Percentiles rank a stretch among this genome's conserved stretches.
Evolutionary conservation across 1,140 invertebrate species (phyloP).

Genomic region (Battus philenor): DNA sequence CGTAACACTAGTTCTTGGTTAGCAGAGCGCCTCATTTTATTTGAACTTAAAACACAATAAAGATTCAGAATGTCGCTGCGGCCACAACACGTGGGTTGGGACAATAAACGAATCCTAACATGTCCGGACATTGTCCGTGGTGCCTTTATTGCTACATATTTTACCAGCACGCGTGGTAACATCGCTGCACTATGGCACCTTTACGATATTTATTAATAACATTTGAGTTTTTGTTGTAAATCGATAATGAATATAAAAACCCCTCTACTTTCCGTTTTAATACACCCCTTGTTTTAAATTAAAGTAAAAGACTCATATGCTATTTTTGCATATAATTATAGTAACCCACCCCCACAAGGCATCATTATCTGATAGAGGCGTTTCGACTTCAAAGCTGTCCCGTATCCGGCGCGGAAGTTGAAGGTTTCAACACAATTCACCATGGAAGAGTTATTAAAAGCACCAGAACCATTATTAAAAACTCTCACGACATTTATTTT

Average conservation of each 20-base stretch:
- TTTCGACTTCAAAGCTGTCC: constrained; percentile 25
- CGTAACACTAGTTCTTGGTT: too few species aligned
- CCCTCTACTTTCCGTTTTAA: constrained; percentile 3
- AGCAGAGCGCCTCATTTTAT: constrained; percentile 31
- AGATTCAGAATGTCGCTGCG: constrained; percentile 41
- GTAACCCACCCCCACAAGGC: constrained; percentile 22
- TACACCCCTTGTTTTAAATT: not conserved
- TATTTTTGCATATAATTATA: constrained; percentile 4
- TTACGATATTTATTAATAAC: constrained; percentile 37
- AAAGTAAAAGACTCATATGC: not conserved
- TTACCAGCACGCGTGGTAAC: constrained; percentile 42
- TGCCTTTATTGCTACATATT: constrained; percentile 65
- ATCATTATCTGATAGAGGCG: constrained; percentile 55
- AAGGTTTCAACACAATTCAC: constrained; percentile 34
- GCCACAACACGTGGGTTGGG: constrained; percentile 41
- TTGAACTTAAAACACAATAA: constrained; percentile 35
- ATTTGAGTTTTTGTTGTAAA: constrained; percentile 16
- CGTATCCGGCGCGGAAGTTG: constrained; percentile 31
- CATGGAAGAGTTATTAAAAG: too few species aligned
- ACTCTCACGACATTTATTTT: too few species aligned
- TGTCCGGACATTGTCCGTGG: constrained; percentile 47
- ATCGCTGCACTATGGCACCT: constrained; percentile 27
- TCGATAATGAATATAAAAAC: constrained; percentile 21
- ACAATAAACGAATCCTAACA: constrained; percentile 64
- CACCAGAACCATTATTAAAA: too few species aligned